phyloP scores from a whole-genome alignment of 1,140 invertebrate species.

The Rhopalosiphum padi region DNA sequence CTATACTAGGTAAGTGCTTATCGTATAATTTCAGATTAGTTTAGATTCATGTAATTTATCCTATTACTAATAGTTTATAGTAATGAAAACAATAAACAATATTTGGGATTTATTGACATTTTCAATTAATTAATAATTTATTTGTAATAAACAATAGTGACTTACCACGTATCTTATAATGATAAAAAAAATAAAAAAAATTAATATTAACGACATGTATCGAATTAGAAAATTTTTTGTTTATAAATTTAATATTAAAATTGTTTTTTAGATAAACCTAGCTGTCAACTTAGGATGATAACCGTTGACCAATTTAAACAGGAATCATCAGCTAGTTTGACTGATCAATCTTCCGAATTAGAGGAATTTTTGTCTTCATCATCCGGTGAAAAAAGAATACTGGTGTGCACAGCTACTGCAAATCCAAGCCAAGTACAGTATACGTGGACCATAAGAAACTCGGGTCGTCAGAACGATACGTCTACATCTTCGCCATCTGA shows the following conservation, averaged over 20 bases:
- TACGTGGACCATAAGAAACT: constrained; percentile 79
- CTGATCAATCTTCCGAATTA: constrained; percentile 62
- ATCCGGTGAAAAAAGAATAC: constrained; percentile 70
- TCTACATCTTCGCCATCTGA: constrained; percentile 65
- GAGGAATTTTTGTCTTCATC: constrained; percentile 64
- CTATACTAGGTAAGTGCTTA: too few species aligned
- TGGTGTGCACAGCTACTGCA: constrained; percentile 81
- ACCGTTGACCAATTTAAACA: constrained; percentile 45
- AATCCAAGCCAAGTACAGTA: constrained; percentile 85
- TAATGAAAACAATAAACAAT: too few species aligned
- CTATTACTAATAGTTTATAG: too few species aligned
- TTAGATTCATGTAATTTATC: too few species aligned
- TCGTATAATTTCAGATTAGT: too few species aligned
- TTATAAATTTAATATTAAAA: background rate
- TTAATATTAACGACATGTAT: too few species aligned
- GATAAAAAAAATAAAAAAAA: too few species aligned
- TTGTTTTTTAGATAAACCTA: constrained; percentile 39
- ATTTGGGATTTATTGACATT: too few species aligned
- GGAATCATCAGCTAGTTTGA: background rate
- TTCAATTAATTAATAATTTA: too few species aligned
- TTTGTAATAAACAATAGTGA: too few species aligned
- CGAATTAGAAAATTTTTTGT: too few species aligned
- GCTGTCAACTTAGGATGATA: constrained; percentile 22
- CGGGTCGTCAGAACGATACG: constrained; percentile 79
- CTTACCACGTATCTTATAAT: too few species aligned